Evolutionary conservation across 2,888 invertebrate genomes (phyloP).

Genomic region (Panzeria rudis): DNA sequence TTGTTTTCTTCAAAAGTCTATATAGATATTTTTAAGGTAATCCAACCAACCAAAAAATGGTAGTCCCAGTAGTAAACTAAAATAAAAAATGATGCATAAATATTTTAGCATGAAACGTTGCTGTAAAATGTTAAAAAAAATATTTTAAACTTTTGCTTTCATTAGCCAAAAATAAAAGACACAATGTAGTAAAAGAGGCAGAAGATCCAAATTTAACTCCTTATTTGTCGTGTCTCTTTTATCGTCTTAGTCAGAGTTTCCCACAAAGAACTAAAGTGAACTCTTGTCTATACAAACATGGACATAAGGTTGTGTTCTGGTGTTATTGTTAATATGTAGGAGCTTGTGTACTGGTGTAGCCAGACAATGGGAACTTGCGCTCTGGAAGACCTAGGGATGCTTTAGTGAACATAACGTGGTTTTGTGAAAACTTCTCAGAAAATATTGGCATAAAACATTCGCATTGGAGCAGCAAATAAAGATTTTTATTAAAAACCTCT

Average conservation of each 20-base stretch:
- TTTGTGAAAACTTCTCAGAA: too few relatives aligned
- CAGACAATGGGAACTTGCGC: too few relatives aligned
- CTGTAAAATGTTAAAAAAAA: background rate
- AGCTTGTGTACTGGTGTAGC: background rate
- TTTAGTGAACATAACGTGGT: too few relatives aligned
- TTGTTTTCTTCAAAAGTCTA: background rate
- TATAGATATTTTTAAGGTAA: background rate
- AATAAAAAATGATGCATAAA: too few relatives aligned
- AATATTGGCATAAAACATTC: too few relatives aligned
- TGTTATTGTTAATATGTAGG: background rate
- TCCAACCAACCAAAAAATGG: background rate
- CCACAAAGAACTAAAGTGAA: background rate
- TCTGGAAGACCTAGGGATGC: too few relatives aligned
- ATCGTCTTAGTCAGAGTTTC: conserved; percentile 19
- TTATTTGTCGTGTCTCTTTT: conserved; percentile 29
- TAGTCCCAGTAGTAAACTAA: background rate
- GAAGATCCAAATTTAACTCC: conserved; percentile 46
- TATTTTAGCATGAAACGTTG: too few relatives aligned
- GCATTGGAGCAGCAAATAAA: too few relatives aligned
- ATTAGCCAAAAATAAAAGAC: conserved; percentile 26
- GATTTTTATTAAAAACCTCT: too few relatives aligned
- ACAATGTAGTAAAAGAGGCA: conserved; percentile 33
- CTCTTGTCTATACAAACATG: background rate
- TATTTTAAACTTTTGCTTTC: conserved; percentile 39
- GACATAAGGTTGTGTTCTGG: background rate